phyloP scores from a whole-genome alignment of 2,113 vertebrate genomes.

The Callospermophilus lateralis region DNA sequence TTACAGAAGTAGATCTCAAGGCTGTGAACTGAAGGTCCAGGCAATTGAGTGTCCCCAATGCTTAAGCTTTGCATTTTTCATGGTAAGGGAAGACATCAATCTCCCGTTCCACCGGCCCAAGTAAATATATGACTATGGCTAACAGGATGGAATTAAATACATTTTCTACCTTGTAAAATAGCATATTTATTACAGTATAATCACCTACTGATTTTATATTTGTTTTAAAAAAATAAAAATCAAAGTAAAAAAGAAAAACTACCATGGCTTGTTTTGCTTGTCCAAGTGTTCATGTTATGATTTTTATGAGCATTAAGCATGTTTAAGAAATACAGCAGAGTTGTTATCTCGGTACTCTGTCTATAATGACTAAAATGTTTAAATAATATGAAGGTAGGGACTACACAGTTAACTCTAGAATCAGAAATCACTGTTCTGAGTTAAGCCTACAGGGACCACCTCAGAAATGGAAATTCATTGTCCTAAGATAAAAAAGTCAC shows the following conservation, averaged over 20 bases:
- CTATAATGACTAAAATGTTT: background rate
- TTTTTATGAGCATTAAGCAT: background rate
- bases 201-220: background rate
- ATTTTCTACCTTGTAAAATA: background rate
- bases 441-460: background rate
- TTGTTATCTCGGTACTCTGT: background rate
- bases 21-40: background rate
- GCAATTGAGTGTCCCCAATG: background rate
- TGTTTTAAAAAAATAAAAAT: background rate
- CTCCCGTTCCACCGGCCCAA: background rate
- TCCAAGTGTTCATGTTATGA: background rate
- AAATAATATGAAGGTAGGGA: background rate
- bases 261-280: background rate
- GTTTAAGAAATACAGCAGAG: background rate
- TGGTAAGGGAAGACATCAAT: background rate
- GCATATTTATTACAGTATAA: background rate
- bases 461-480: background rate
- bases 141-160: background rate
- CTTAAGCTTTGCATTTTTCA: background rate
- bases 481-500: background rate
- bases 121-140: background rate
- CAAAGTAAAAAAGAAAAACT: background rate
- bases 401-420: background rate
- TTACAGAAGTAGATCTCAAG: background rate
- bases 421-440: background rate